These are phyloP conservation scores for Pithys albifrons DNA, from an alignment of 2,113 vertebrate genomes.

Conservation along the genomic window DNA sequence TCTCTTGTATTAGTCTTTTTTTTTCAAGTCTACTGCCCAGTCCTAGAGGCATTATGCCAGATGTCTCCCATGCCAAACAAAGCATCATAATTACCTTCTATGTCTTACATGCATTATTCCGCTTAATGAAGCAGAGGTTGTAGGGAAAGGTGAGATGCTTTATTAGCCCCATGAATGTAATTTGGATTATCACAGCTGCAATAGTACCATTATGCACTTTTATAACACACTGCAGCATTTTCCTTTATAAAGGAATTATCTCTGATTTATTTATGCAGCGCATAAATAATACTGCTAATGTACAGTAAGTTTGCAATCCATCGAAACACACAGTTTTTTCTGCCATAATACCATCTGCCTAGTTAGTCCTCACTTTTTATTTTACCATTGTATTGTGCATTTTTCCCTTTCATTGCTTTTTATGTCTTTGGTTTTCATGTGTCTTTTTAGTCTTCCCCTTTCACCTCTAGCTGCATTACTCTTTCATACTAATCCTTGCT, in stretches of 20 bases:
- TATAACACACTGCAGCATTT: conserved; percentile 4
- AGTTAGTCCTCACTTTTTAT: neutral
- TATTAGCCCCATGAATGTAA: conserved; percentile 35
- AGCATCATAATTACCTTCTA: conserved; percentile 16
- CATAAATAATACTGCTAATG: conserved; percentile 7
- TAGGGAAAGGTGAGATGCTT: conserved; percentile 16
- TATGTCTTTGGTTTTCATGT: neutral
- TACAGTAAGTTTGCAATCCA: neutral
- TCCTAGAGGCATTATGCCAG: neutral
- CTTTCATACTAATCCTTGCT: neutral
- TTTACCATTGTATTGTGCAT: neutral
- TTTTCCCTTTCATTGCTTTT: neutral
- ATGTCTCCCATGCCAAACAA: conserved; percentile 24
- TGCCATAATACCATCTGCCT: neutral
- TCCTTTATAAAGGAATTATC: conserved; percentile 3
- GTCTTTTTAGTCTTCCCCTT: neutral
- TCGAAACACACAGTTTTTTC: neutral
- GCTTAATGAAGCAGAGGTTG: conserved; percentile 26
- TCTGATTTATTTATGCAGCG: neutral
- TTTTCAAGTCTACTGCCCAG: neutral
- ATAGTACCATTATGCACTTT: conserved; percentile 4
- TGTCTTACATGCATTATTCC: conserved; percentile 39
- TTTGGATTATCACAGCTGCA: conserved; percentile 36
- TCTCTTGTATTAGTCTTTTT: neutral
- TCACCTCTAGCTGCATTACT: neutral